A percentile compares a stretch with the other conserved stretches of the same genome.
Conservation (phyloP, 2,113 vertebrate species). For the Bubo bubo region DNA sequence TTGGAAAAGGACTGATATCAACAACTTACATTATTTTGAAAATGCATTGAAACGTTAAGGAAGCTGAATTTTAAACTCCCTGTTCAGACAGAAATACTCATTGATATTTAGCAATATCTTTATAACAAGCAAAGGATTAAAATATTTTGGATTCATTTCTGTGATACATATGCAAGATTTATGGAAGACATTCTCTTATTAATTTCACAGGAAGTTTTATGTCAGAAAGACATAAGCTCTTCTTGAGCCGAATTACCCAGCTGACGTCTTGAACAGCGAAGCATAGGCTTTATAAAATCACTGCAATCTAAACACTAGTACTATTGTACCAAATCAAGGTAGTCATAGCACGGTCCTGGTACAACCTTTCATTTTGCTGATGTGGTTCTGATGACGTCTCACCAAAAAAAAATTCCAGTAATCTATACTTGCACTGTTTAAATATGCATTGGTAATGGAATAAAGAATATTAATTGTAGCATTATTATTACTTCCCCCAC, state of each 20-base stretch:
- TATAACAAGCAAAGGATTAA: background rate
- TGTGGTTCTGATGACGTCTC: background rate
- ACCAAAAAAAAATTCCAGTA: background rate
- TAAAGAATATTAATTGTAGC: background rate
- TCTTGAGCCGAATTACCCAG: background rate
- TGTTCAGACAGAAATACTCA: background rate
- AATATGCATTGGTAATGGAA: background rate
- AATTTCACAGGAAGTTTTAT: background rate
- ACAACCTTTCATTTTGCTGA: background rate
- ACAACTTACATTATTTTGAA: background rate
- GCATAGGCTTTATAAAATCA: background rate
- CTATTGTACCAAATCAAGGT: background rate
- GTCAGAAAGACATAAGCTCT: background rate
- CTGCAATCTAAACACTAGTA: background rate
- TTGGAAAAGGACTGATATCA: background rate
- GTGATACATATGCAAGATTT: background rate
- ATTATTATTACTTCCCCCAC: background rate
- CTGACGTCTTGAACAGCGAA: background rate
- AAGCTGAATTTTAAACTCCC: background rate
- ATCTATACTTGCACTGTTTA: background rate
- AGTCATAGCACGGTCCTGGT: background rate
- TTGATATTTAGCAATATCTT: background rate
- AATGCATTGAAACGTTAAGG: background rate
- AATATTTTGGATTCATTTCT: background rate
- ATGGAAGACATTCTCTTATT: background rate